Evolutionary conservation across 2,888 invertebrate genomes (phyloP), one percentile per base, ranked within the genome.

Genomic region (Polia nebulosa): DNA sequence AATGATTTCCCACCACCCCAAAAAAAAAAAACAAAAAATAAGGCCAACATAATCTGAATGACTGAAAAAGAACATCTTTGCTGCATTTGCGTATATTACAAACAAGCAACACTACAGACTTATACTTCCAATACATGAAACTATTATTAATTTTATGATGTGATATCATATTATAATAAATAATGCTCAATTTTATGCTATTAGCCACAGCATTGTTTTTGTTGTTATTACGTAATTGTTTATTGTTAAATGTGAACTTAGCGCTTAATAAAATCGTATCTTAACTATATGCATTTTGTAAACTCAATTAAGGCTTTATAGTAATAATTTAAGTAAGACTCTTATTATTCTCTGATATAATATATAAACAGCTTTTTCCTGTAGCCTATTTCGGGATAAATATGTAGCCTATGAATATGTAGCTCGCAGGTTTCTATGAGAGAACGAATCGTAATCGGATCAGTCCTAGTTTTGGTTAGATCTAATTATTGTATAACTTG

Each of bases 201-300:
- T 77, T 74, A 57, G 34, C 49, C 25, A 49, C 44, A 49, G 44
- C 15, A 49, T 55, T 74, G 62, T 62, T 53, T 44, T 34, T n/a
- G 34, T 22, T 34, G 44, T 52, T 59, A 71, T 62, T 62, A 58
- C 15, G n/a, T 58, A 39, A 55, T 61, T 71, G 58, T 58, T 55
- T 52, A 52, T 52, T 51, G 49, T 52, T 73, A 17, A 25, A 60
- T 39, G 6, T 49, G 15, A 58, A 52, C 59, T 45, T 45, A 29
- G 17, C 51, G 60, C 20, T 53, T 27, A 39, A 29, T 57, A 57
- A 52, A 41, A 47, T 47, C 27, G 15, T 47, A 11, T 57, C 4
- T 2, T 56, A 44, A 36, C 15, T 20, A 22, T 15, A 20, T 45
- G 27, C 13, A n/a, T 25, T 20, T 56, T 49, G n/a, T 22, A 29